Evolutionary conservation across 2,888 invertebrate species (phyloP), one percentile per base, ranked within the genome.

Genomic region (Eugnorisma glareosa): DNA sequence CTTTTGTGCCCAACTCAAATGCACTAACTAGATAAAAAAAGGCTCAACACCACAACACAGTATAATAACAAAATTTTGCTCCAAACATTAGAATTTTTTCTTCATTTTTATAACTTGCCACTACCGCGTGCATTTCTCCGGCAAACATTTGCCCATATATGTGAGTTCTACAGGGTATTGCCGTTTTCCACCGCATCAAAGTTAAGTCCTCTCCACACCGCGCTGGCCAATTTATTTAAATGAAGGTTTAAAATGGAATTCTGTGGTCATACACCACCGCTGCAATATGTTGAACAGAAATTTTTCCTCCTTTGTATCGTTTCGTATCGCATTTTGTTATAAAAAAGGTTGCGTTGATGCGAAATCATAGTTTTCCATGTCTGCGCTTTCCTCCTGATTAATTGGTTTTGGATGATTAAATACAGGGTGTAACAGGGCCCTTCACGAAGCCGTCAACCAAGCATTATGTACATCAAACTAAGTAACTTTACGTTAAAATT

Each of bases 221-320:
- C 74, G 81, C 83, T 31, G 69, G 85, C 85, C 91, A 91, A 93
- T 92, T 92, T 93, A 93, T 93, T 91, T 92, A 91, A 93, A 93
- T 90, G 91, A 91, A 92, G 89, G 90, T 89, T 89, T 90, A 88
- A 86, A 91, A 91, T 93, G 87, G 89, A 79, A 91, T 91, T 90
- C 83, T 90, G 92, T 81, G 93, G 92, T 92, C 84, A 77, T 81
- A 85, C 71, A 80, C 82, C 73, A 45, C 77, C 40, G 57, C 71
- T 81, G 86, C 88, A 84, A 83, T 88, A 86, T 78, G 79, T 80
- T 72, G 73, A 76, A 72, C 82, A 81, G 79, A 88, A 84, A 84
- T 86, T 89, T 88, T 82, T 84, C 59, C 84, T 82, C 37, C 77
- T 83, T 77, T 84, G 81, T 88, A 79, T 8, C 64, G 81, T 88